A percentile compares a stretch with the other conserved stretches of the same genome.
Evolutionary conservation across 2,113 vertebrate genomes (phyloP).

Genomic region (Xyrauchen texanus): DNA sequence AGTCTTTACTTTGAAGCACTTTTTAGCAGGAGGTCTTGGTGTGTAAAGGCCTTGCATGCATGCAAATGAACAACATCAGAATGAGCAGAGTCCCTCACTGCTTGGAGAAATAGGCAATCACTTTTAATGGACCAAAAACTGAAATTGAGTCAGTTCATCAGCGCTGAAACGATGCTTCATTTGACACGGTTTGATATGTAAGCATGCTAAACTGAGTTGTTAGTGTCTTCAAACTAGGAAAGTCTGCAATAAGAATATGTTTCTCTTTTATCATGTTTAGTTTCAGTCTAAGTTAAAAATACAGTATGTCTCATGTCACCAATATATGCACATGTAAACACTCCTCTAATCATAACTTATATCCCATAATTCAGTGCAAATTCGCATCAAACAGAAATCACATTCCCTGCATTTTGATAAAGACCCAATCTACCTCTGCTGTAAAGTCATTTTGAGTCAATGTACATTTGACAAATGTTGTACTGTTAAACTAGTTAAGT

Average conservation of each 20-base stretch:
- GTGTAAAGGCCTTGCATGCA: background rate
- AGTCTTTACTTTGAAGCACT: background rate
- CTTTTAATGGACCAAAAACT: conserved; percentile 14
- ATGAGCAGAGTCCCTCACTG: background rate
- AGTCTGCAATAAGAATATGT: background rate
- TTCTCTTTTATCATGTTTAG: background rate
- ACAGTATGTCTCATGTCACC: no score
- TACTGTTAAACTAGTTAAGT: no score
- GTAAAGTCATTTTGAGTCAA: no score
- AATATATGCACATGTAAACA: no score
- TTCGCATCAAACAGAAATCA: no score
- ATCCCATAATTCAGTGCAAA: no score
- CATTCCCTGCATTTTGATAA: no score
- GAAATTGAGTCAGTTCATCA: conserved; percentile 20
- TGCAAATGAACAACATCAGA: conserved; percentile 1
- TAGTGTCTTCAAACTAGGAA: background rate
- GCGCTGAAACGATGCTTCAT: background rate
- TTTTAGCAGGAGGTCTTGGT: no score
- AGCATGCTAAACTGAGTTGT: background rate
- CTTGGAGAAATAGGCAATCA: conserved; percentile 16
- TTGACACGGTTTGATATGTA: conserved; percentile 10
- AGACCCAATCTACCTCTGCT: no score
- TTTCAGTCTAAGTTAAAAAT: background rate
- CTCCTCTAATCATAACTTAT: no score
- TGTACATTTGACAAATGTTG: no score